A percentile compares a stretch with the other conserved stretches of the same genome.
phyloP scores from a whole-genome alignment of 1,140 invertebrate species.

The Hypothenemus hampei region DNA sequence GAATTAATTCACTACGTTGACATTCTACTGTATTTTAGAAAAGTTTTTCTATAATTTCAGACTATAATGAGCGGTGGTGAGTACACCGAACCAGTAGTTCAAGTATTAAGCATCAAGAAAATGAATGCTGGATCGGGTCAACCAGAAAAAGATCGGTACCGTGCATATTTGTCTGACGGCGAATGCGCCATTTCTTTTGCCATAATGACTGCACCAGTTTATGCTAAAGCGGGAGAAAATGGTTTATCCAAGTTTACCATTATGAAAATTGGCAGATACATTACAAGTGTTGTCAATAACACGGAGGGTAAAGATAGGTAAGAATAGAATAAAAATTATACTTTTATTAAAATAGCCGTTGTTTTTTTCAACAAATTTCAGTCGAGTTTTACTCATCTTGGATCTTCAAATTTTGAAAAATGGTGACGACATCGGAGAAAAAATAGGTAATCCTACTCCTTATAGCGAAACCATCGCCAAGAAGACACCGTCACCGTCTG shows the following conservation, averaged over 20 bases:
- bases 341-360: neutral
- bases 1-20: no score
- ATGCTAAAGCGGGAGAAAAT: constrained; percentile 63
- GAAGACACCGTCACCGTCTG: neutral
- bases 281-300: constrained; percentile 69
- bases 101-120: constrained; percentile 65
- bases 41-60: constrained; percentile 48
- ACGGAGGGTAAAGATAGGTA: constrained; percentile 15
- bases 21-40: no score
- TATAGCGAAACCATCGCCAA: constrained; percentile 3
- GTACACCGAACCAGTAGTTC: constrained; percentile 63
- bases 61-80: constrained; percentile 61
- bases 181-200: constrained; percentile 76
- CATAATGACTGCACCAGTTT: constrained; percentile 88
- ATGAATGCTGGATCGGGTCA: constrained; percentile 50
- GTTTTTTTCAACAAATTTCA: constrained; percentile 40
- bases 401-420: constrained; percentile 68
- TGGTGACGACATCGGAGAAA: constrained; percentile 65
- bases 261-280: constrained; percentile 70
- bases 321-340: constrained; percentile 45
- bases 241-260: constrained; percentile 70
- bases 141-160: constrained; percentile 68
- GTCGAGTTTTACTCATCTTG: constrained; percentile 76
- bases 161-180: constrained; percentile 83
- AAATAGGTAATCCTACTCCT: constrained; percentile 67